These are phyloP conservation scores for Stichodactyla mertensii DNA, from an alignment of 64 coral and sea anemone genomes.

Conservation along the genomic window DNA sequence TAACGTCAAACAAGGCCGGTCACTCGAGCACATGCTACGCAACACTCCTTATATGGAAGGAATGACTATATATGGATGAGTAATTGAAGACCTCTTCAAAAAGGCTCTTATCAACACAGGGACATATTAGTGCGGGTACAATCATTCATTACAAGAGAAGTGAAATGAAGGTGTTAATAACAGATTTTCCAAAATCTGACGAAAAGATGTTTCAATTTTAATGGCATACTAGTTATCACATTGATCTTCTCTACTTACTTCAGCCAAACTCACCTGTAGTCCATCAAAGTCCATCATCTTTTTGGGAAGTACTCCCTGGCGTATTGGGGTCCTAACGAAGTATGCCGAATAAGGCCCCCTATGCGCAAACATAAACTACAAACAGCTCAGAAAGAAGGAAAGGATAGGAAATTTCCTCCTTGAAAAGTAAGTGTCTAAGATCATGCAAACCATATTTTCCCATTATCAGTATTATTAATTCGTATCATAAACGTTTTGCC, in stretches of 20 bases:
- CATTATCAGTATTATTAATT: neutral
- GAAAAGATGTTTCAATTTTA: neutral
- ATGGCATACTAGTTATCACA: too few relatives aligned
- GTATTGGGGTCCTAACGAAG: too few relatives aligned
- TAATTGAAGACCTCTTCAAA: neutral
- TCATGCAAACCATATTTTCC: neutral
- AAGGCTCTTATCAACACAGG: neutral
- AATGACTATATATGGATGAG: slow-evolving; percentile 28
- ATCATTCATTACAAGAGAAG: neutral
- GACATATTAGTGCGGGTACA: neutral
- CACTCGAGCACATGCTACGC: slow-evolving; percentile 44
- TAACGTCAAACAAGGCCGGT: slow-evolving; percentile 30
- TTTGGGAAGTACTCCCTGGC: too few relatives aligned
- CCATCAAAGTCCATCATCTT: too few relatives aligned
- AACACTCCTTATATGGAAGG: slow-evolving; percentile 52
- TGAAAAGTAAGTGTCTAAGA: neutral
- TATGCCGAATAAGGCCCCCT: too few relatives aligned
- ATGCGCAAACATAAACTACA: neutral
- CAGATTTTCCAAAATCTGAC: neutral
- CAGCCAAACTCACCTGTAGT: too few relatives aligned
- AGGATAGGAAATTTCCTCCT: neutral
- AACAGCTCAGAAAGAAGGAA: neutral
- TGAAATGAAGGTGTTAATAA: neutral
- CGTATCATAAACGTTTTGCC: neutral
- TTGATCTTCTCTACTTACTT: too few relatives aligned